Evolutionary conservation across 2,113 vertebrate genomes (phyloP).

Genomic region (Ceyx margarethae): DNA sequence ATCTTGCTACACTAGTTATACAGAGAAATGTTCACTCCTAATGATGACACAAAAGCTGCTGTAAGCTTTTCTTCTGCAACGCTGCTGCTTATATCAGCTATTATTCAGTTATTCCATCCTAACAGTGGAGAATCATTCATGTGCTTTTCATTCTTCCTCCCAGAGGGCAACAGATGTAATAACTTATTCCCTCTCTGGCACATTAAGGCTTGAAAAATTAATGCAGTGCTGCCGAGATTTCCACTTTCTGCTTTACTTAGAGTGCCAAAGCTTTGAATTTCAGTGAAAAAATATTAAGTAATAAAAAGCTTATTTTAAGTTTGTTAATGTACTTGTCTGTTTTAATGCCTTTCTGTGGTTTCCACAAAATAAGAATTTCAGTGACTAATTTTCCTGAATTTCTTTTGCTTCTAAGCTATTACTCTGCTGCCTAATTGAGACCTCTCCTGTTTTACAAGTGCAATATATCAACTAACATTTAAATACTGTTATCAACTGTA

Average conservation of each 20-base stretch:
- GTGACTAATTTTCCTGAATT: neutral
- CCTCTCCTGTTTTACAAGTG: neutral
- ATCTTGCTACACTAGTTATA: conserved; percentile 49
- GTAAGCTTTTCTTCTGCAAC: conserved; percentile 54
- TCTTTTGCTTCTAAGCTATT: neutral
- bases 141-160: conserved; percentile 70
- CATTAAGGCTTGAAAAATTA: conserved; percentile 74
- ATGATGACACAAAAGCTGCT: conserved; percentile 69
- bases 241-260: conserved; percentile 54
- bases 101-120: conserved; percentile 63
- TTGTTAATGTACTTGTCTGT: conserved; percentile 67
- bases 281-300: conserved; percentile 61
- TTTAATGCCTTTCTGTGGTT: conserved; percentile 40
- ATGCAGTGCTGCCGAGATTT: conserved; percentile 58
- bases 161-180: conserved; percentile 74
- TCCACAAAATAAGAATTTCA: conserved; percentile 24
- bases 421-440: neutral
- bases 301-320: conserved; percentile 70
- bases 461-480: neutral
- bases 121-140: conserved; percentile 42
- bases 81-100: conserved; percentile 45
- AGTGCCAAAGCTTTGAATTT: conserved; percentile 64
- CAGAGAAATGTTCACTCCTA: conserved; percentile 22
- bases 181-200: conserved; percentile 71
- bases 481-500: neutral